Evolutionary conservation across 1,140 invertebrate genomes (phyloP), one percentile per base, ranked within the genome.

Genomic region (Parapsyche elsis): DNA sequence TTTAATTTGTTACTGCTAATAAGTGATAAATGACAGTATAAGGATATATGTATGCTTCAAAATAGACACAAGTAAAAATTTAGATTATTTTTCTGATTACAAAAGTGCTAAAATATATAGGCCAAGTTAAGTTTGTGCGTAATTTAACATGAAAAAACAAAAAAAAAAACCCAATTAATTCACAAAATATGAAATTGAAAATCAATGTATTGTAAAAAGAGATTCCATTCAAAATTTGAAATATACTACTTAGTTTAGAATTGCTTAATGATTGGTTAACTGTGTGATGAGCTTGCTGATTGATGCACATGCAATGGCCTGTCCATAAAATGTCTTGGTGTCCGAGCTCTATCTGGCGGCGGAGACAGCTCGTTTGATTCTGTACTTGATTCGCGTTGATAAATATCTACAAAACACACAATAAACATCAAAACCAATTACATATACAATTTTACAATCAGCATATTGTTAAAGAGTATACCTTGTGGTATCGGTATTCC

Each of bases 331-430:
- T 83, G 81, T 19, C 81, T 53, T n/a, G 81, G 81, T 24, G 81
- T 83, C 5, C 81, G 76, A 19, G 80, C 79, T 46, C 81, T 75
- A 23, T 83, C 81, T 12, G 80, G 76, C 10, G 81, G 81, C 14
- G 81, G 81, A 16, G 81, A 83, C 26, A 83, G 49, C 23, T 83
- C 81, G 45, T 83, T 83, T 1, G 81, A 83, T 79, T 83, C 81
- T 9, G 81, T 83, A 67, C 81, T 83, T 9, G 81, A 83, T 61
- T 83, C 81, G n/a, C 81, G 71, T 21, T 81, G 79, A 44, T 78
- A 83, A 38, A 83, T 76, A 59, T 83, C 81, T 83, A 61, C 16
- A 80, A 83, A 10, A 78, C 1, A 67, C 9, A 21, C 9, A 74
- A 5, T 61, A 14, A 53, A 19, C 57, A 61, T 19, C 19, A 57